Conservation (phyloP, 2,888 invertebrate species). For the Pristionchus fissidentatus region DNA sequence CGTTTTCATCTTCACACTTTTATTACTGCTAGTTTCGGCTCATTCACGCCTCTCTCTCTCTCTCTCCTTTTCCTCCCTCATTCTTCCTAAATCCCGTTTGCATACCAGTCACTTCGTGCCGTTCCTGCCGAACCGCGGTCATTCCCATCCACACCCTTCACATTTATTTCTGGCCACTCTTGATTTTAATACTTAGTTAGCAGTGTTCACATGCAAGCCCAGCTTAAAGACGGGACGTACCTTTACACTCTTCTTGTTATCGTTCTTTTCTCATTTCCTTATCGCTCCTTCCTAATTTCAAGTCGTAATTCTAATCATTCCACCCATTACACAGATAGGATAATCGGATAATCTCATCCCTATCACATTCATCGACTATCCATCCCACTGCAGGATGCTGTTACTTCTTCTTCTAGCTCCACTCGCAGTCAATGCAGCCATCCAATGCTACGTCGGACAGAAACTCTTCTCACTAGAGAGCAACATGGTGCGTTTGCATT, state of each 20-base stretch:
- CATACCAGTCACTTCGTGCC: conserved; percentile 12
- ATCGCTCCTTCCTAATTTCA: too few species aligned
- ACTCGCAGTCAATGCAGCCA: conserved; percentile 50
- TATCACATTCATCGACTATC: too few species aligned
- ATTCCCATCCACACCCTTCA: background rate
- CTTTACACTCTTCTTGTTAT: too few species aligned
- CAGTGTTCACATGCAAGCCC: too few species aligned
- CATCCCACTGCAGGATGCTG: conserved; percentile 19
- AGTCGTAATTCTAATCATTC: too few species aligned
- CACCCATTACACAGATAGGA: too few species aligned
- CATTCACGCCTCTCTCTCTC: background rate
- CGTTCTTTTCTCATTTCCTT: too few species aligned
- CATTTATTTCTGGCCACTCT: background rate
- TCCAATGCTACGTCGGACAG: conserved; percentile 73
- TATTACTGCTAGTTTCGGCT: conserved; percentile 16
- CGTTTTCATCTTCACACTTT: conserved; percentile 1
- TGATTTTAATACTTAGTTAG: too few species aligned
- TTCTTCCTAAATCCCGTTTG: conserved; percentile 1
- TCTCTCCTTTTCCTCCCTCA: too few species aligned
- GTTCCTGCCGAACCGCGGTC: background rate
- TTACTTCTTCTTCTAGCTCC: background rate
- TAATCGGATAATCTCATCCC: too few species aligned
- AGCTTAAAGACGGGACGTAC: too few species aligned
- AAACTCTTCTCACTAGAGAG: conserved; percentile 73
- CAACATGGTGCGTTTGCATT: conserved; percentile 62